Evolutionary conservation across 2,888 invertebrate species (phyloP).

Genomic region (Cylindroiulus punctatus): DNA sequence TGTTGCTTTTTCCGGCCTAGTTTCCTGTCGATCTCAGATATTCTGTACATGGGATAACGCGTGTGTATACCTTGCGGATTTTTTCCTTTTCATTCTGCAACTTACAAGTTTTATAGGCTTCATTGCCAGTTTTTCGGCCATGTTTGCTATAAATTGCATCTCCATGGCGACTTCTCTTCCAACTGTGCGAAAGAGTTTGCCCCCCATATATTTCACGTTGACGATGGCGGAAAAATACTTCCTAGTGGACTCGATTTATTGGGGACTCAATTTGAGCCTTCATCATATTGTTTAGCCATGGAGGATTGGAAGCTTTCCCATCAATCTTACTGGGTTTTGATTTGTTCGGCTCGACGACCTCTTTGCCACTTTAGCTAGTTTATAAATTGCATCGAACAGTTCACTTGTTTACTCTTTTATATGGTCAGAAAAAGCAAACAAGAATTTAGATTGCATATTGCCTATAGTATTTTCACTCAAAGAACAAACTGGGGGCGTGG

Average conservation of each 20-base stretch:
- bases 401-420: slow-evolving; percentile 33
- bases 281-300: slow-evolving; percentile 29
- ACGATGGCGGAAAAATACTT: slow-evolving; percentile 30
- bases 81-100: slow-evolving; percentile 12
- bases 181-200: neutral
- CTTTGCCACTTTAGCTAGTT: neutral
- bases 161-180: slow-evolving; percentile 14
- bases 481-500: too few species aligned
- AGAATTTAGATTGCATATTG: neutral
- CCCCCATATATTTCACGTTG: slow-evolving; percentile 9
- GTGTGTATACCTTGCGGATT: neutral
- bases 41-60: neutral
- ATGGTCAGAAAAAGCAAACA: slow-evolving; percentile 16
- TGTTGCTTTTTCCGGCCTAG: neutral
- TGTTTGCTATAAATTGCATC: slow-evolving; percentile 16
- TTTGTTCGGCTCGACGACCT: slow-evolving; percentile 11
- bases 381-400: slow-evolving; percentile 10
- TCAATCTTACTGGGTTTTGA: slow-evolving; percentile 16
- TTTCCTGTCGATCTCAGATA: neutral
- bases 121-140: slow-evolving; percentile 29
- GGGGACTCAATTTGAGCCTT: slow-evolving; percentile 22
- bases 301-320: neutral
- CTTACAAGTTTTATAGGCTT: slow-evolving; percentile 19
- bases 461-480: too few species aligned
- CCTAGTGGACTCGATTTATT: slow-evolving; percentile 38